Percentiles rank a stretch among this genome's conserved stretches.
Evolutionary conservation across 2,888 invertebrate species (phyloP).

Genomic region (Drosophila seclusa): DNA sequence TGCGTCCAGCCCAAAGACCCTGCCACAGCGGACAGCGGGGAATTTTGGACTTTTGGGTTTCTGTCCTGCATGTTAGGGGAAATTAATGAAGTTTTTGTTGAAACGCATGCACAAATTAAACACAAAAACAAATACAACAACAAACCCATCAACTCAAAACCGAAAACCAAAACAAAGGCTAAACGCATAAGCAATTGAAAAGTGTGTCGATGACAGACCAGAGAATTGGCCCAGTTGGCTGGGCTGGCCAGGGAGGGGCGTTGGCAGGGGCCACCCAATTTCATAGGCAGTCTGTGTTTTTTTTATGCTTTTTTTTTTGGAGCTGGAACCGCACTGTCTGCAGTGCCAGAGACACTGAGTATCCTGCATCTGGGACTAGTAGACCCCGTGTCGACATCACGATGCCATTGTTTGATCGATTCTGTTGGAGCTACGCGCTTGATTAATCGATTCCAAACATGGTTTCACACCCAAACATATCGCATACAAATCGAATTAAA

Average conservation of each 20-base stretch:
- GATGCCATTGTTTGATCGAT: slow-evolving; percentile 68
- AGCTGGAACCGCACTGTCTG: slow-evolving; percentile 69
- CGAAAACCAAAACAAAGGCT: slow-evolving; percentile 19
- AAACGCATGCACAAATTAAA: slow-evolving; percentile 61
- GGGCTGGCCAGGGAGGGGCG: slow-evolving; percentile 10
- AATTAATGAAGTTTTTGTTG: slow-evolving; percentile 82
- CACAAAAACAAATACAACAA: slow-evolving; percentile 16
- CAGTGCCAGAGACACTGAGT: slow-evolving; percentile 48
- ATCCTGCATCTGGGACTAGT: slow-evolving; percentile 50
- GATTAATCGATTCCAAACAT: slow-evolving; percentile 71
- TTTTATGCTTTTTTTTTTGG: slow-evolving; percentile 8
- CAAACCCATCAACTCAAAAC: slow-evolving; percentile 6
- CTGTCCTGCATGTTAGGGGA: slow-evolving; percentile 50
- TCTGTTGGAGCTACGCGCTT: slow-evolving; percentile 45
- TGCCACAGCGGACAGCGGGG: slow-evolving; percentile 16
- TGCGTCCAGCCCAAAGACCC: slow-evolving; percentile 66
- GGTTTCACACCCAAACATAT: slow-evolving; percentile 75
- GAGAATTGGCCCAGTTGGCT: slow-evolving; percentile 19
- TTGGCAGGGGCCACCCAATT: slow-evolving; percentile 27
- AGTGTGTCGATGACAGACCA: slow-evolving; percentile 62
- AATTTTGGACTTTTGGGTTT: slow-evolving; percentile 34
- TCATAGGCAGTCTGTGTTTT: slow-evolving; percentile 5
- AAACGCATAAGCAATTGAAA: slow-evolving; percentile 70
- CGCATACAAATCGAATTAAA: slow-evolving; percentile 77
- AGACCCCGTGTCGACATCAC: slow-evolving; percentile 70